phyloP scores from a whole-genome alignment of 1,140 invertebrate species.

The Diabrotica virgifera region DNA sequence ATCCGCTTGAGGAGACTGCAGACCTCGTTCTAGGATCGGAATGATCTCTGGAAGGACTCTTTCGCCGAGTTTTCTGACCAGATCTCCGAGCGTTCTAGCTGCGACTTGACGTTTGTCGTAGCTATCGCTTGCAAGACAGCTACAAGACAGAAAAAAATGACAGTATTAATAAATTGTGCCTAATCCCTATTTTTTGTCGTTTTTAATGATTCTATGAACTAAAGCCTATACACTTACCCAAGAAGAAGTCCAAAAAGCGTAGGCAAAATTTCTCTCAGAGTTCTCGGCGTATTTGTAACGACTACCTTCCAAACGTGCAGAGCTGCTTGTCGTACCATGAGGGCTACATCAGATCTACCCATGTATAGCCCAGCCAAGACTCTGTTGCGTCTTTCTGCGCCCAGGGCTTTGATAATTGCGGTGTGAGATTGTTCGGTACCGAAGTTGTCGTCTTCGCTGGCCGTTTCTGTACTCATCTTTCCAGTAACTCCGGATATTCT shows the following conservation, averaged over 20 bases:
- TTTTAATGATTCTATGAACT: neutral
- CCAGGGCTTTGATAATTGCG: conserved; percentile 85
- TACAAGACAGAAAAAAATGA: neutral
- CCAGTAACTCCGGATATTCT: conserved; percentile 96
- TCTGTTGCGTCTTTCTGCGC: conserved; percentile 84
- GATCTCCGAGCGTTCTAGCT: conserved; percentile 92
- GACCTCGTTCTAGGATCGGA: conserved; percentile 90
- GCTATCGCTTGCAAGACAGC: conserved; percentile 89
- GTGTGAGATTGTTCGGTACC: conserved; percentile 94
- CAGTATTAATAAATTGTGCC: too few species aligned
- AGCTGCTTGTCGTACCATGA: conserved; percentile 95
- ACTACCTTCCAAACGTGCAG: conserved; percentile 97
- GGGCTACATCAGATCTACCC: conserved; percentile 93
- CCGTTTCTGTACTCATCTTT: conserved; percentile 98
- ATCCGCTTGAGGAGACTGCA: conserved; percentile 87
- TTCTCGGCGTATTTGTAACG: conserved; percentile 94
- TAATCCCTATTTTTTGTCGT: neutral
- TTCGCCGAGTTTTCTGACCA: conserved; percentile 97
- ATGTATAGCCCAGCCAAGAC: conserved; percentile 96
- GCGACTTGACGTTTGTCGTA: conserved; percentile 95
- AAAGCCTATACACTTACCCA: conserved; percentile 49
- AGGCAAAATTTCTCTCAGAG: conserved; percentile 93
- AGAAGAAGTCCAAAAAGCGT: conserved; percentile 89
- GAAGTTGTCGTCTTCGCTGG: conserved; percentile 98
- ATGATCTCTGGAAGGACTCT: conserved; percentile 97